Percentiles rank a stretch among this genome's conserved stretches.
Evolutionary conservation across 2,113 vertebrate species (phyloP).

Genomic region (Manacus vitellinus): DNA sequence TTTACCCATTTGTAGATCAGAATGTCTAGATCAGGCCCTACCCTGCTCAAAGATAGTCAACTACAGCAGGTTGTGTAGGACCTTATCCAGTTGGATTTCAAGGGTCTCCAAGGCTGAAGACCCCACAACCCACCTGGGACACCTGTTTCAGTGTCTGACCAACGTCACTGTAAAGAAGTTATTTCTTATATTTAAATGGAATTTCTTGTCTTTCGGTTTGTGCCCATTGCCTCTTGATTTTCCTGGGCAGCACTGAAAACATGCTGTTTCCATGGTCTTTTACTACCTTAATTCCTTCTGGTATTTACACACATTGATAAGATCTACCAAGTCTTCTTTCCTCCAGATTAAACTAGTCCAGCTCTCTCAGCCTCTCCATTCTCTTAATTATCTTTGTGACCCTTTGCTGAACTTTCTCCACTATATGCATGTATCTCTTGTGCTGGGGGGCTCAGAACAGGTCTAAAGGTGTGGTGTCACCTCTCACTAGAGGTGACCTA

Average conservation of each 20-base stretch:
- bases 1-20: not conserved
- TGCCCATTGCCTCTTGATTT: not conserved
- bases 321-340: not conserved
- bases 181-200: not conserved
- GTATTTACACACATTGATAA: not conserved
- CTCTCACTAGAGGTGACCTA: not conserved
- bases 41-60: not conserved
- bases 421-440: rapidly evolving
- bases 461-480: not conserved
- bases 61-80: not conserved
- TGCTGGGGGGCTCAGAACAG: not conserved
- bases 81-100: not conserved
- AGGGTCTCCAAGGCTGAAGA: not conserved
- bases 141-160: not conserved
- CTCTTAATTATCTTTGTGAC: not conserved
- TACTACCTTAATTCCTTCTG: not conserved
- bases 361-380: not conserved
- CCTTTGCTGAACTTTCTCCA: not conserved
- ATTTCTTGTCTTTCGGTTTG: not conserved
- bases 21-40: not conserved
- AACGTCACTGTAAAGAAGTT: not conserved
- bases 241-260: not conserved
- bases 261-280: not conserved
- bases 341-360: not conserved
- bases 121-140: not conserved